These are phyloP conservation scores for Halichondria panicea DNA, from an alignment of 37 sponge, comb jelly and placozoan species.

Conservation along the genomic window DNA sequence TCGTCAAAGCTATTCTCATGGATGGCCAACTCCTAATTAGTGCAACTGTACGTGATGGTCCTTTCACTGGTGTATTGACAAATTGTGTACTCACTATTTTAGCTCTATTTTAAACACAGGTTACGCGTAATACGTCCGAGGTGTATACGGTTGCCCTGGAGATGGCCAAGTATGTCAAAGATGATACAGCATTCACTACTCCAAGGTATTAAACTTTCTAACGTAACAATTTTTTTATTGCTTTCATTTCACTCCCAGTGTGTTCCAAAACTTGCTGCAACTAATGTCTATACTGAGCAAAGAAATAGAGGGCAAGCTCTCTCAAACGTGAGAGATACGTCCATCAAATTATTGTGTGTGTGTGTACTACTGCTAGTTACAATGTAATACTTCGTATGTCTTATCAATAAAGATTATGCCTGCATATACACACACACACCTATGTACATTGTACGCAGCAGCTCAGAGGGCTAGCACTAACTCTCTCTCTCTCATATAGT, in stretches of 20 bases:
- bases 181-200: conserved; percentile 7
- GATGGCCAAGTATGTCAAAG: conserved; percentile 12
- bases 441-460: too few relatives aligned
- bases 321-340: conserved; percentile 16
- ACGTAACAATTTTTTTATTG: too few relatives aligned
- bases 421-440: too few relatives aligned
- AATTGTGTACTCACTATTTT: too few relatives aligned
- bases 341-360: too few relatives aligned
- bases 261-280: conserved; percentile 35
- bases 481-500: too few relatives aligned
- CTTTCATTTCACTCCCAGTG: conserved; percentile 7
- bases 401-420: too few relatives aligned
- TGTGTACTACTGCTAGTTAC: too few relatives aligned
- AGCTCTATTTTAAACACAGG: background rate
- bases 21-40: conserved; percentile 36
- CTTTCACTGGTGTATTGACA: too few relatives aligned
- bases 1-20: conserved; percentile 51
- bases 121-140: background rate
- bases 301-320: conserved; percentile 38
- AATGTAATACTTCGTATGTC: too few relatives aligned
- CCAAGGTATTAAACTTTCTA: conserved; percentile 3
- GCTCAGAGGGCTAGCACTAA: too few relatives aligned
- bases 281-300: conserved; percentile 47
- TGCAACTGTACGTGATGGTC: conserved; percentile 40
- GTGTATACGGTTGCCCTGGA: conserved; percentile 9